Evolutionary conservation across 1,140 invertebrate genomes (phyloP).

Genomic region (Wiebesia pumilae): DNA sequence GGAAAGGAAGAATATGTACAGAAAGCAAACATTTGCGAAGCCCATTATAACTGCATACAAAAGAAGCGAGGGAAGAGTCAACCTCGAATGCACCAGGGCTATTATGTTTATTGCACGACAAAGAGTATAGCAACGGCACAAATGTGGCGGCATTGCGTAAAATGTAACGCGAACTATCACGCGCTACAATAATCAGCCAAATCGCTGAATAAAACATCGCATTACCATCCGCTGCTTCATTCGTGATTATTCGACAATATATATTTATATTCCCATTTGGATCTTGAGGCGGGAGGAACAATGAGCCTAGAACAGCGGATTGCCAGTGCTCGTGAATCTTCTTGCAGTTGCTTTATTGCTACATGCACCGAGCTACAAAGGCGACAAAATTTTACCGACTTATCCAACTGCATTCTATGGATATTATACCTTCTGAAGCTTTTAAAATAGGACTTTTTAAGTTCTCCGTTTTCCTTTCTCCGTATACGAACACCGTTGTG

Average conservation of each 20-base stretch:
- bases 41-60: background rate
- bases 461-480: background rate
- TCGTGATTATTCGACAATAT: conserved; percentile 23
- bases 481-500: background rate
- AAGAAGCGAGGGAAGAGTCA: conserved; percentile 1
- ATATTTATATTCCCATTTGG: background rate
- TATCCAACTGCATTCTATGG: background rate
- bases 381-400: background rate
- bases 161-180: conserved; percentile 15
- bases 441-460: background rate
- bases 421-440: background rate
- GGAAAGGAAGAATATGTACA: background rate
- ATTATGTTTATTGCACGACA: conserved; percentile 6
- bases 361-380: background rate
- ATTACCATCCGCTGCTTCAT: background rate
- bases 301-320: background rate
- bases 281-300: background rate
- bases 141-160: conserved; percentile 25
- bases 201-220: conserved; percentile 38
- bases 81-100: too few species aligned
- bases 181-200: background rate
- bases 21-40: background rate
- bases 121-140: background rate
- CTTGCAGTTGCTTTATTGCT: background rate
- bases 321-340: background rate